These are phyloP conservation scores for Noctua fimbriata DNA, from an alignment of 2,888 invertebrate species.

Conservation along the genomic window DNA sequence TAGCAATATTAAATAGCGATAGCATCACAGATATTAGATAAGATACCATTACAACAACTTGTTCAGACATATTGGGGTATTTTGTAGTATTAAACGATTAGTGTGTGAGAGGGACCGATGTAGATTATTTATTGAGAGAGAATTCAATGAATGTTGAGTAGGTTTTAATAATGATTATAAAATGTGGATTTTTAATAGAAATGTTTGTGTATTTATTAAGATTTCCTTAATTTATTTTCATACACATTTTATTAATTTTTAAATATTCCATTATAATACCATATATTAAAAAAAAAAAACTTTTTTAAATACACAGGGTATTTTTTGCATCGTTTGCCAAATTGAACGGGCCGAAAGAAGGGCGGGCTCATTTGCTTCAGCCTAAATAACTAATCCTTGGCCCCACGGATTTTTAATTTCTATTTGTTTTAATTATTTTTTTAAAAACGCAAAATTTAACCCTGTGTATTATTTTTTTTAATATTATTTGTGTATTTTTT, in stretches of 20 bases:
- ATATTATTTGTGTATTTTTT: too few species aligned
- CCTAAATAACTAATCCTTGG: too few species aligned
- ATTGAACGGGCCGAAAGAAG: too few species aligned
- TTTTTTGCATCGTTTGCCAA: too few species aligned
- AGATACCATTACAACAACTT: conserved; percentile 76
- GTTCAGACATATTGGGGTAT: conserved; percentile 63
- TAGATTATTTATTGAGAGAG: conserved; percentile 1
- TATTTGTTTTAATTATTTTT: too few species aligned
- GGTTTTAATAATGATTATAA: neutral
- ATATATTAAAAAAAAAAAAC: neutral
- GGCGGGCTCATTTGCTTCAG: too few species aligned
- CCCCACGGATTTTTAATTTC: too few species aligned
- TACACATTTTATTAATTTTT: neutral
- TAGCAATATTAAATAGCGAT: conserved; percentile 80
- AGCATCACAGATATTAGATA: conserved; percentile 82
- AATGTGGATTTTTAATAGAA: neutral
- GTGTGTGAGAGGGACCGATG: neutral
- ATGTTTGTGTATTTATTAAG: too few species aligned
- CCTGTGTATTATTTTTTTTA: too few species aligned
- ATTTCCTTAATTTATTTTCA: neutral
- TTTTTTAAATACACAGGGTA: too few species aligned
- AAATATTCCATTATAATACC: neutral
- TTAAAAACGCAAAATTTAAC: too few species aligned
- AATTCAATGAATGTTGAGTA: conserved; percentile 37
- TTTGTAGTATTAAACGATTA: conserved; percentile 61